Evolutionary conservation across 2,113 vertebrate species (phyloP).

Genomic region (Noturus placidus): DNA sequence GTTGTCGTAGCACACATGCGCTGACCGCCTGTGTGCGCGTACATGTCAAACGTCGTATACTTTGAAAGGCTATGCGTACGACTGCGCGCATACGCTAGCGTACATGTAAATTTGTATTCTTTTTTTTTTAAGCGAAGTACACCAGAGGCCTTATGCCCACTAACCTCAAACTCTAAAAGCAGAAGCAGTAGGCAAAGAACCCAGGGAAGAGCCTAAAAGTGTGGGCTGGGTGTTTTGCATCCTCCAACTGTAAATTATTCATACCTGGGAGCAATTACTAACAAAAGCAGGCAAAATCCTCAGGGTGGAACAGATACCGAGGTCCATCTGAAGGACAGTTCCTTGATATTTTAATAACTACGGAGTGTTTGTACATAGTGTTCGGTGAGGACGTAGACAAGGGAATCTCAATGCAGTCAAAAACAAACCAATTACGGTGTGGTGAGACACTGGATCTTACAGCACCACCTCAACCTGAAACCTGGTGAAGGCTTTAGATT

Average conservation of each 20-base stretch:
- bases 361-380: not conserved
- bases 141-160: no score
- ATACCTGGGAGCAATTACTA: slow-evolving; percentile 24
- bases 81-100: no score
- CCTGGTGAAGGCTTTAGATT: not conserved
- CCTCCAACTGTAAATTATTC: slow-evolving; percentile 32
- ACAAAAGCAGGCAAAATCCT: slow-evolving; percentile 32
- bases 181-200: not conserved
- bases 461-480: not conserved
- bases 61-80: no score
- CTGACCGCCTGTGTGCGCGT: no score
- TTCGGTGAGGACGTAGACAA: not conserved
- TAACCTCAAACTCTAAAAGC: not conserved
- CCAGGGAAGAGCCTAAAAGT: not conserved
- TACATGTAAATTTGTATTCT: no score
- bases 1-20: no score
- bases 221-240: slow-evolving; percentile 20
- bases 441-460: not conserved
- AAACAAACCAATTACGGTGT: no score
- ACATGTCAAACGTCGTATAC: no score
- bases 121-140: no score
- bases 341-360: slow-evolving; percentile 14
- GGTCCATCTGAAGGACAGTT: slow-evolving; percentile 1
- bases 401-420: not conserved
- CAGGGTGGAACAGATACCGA: slow-evolving; percentile 1